Conservation (phyloP, 2,113 vertebrate species). For the Cyphomyrus discorhynchus region DNA sequence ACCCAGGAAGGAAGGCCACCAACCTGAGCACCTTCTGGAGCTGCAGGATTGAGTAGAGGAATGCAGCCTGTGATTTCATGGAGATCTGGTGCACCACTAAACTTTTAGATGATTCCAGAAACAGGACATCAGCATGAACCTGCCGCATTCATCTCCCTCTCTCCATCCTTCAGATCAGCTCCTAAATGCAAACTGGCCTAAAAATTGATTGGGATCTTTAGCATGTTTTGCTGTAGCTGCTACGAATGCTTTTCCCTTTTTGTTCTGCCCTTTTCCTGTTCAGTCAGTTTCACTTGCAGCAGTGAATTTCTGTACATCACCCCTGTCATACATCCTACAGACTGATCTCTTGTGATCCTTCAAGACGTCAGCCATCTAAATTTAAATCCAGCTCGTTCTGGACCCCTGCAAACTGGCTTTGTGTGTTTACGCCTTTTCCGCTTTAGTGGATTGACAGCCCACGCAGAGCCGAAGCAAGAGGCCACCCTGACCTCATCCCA, state of each 20-base stretch:
- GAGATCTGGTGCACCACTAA: neutral
- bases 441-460: slow-evolving; percentile 35
- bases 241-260: neutral
- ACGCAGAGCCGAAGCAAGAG: neutral
- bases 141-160: neutral
- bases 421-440: slow-evolving; percentile 21
- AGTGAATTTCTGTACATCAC: neutral
- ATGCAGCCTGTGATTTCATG: neutral
- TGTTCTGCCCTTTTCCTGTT: neutral
- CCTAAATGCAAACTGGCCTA: neutral
- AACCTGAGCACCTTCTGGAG: neutral
- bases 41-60: neutral
- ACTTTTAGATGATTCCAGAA: neutral
- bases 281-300: neutral
- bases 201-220: neutral
- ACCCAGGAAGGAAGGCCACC: neutral
- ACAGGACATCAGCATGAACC: neutral
- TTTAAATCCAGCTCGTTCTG: slow-evolving; percentile 33
- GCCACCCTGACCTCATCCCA: slow-evolving; percentile 23
- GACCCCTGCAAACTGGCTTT: slow-evolving; percentile 25
- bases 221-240: neutral
- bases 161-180: neutral
- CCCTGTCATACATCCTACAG: slow-evolving; percentile 27
- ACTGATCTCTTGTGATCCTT: slow-evolving; percentile 32
- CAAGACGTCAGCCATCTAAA: slow-evolving; percentile 31